Evolutionary conservation across 2,888 invertebrate genomes (phyloP), one percentile per base, ranked within the genome.

Genomic region (Noctua janthina): DNA sequence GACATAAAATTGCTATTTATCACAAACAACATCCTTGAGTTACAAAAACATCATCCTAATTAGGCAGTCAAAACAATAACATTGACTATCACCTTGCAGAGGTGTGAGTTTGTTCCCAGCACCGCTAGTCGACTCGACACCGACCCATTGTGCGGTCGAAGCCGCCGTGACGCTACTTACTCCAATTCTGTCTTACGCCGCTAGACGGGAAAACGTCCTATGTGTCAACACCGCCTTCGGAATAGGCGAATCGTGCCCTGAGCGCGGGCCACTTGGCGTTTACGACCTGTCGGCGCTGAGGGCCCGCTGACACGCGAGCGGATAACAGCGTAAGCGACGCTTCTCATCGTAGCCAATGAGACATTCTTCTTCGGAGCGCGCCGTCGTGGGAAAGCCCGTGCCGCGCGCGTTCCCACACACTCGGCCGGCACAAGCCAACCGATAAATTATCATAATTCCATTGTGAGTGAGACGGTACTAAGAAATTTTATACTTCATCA

Each of bases 371-470:
- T 68, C 90, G 93, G 90, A 90, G 82, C 77, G 80, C 91, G 82
- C 88, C 89, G 92, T 92, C 97, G 97, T 97, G 97, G 97, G 97
- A 97, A 97, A 95, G 96, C 96, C 95, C 95, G 97, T 96, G 96
- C 95, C 95, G 94, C 93, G 96, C 96, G 96, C 97, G 97, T 97
- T 97, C 97, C 97, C 97, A 97, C 97, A 96, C 96, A 96, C 96
- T 95, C 95, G 94, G 94, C 95, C 96, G 96, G 96, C 96, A 97
- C 96, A 96, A 96, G 97, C 96, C 96, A 97, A 96, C 95, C 96
- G 97, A 97, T 97, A 97, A 96, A 97, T 97, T 96, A 97, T 96
- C 97, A 97, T 97, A 97, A 97, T 96, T 96, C 96, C 96, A 97
- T 97, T 97, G 97, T 97, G 96, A 96, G 96, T 96, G 96, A 96